Evolutionary conservation across 2,888 invertebrate species (phyloP).

Genomic region (Catocala fraxini): DNA sequence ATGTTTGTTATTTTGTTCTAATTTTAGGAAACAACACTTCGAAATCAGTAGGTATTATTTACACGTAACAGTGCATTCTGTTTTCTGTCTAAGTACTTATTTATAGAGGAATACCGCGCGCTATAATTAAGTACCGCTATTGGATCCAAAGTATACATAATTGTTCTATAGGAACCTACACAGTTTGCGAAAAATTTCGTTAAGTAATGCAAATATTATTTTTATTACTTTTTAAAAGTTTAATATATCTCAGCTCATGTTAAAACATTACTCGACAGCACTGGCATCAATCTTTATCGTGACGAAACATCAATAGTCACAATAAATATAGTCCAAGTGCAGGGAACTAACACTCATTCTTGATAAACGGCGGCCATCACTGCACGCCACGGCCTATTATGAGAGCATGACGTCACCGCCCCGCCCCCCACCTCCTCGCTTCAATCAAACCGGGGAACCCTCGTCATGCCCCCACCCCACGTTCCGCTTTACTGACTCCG

Average conservation of each 20-base stretch:
- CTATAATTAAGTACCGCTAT: slow-evolving; percentile 17
- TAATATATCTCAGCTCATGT: no score
- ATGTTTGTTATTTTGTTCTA: slow-evolving; percentile 49
- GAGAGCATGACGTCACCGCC: slow-evolving; percentile 87
- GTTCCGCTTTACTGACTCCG: slow-evolving; percentile 86
- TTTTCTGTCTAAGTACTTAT: slow-evolving; percentile 45
- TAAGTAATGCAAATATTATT: no score
- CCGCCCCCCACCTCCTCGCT: slow-evolving; percentile 85
- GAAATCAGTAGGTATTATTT: slow-evolving; percentile 44
- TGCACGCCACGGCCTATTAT: slow-evolving; percentile 86
- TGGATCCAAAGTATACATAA: slow-evolving; percentile 24
- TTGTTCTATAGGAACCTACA: neutral
- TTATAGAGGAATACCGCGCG: slow-evolving; percentile 38
- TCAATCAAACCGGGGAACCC: slow-evolving; percentile 87
- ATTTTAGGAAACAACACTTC: slow-evolving; percentile 43
- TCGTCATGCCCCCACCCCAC: slow-evolving; percentile 86
- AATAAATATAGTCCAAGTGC: slow-evolving; percentile 75
- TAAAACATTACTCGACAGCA: neutral
- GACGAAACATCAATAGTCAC: slow-evolving; percentile 37
- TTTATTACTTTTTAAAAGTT: no score
- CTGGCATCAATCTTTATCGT: slow-evolving; percentile 25
- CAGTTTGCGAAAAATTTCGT: neutral
- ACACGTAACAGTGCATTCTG: slow-evolving; percentile 45
- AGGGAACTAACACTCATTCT: slow-evolving; percentile 75
- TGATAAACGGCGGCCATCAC: slow-evolving; percentile 87